phyloP scores from a whole-genome alignment of 2,888 invertebrate genomes.

The Athetis lepigone region DNA sequence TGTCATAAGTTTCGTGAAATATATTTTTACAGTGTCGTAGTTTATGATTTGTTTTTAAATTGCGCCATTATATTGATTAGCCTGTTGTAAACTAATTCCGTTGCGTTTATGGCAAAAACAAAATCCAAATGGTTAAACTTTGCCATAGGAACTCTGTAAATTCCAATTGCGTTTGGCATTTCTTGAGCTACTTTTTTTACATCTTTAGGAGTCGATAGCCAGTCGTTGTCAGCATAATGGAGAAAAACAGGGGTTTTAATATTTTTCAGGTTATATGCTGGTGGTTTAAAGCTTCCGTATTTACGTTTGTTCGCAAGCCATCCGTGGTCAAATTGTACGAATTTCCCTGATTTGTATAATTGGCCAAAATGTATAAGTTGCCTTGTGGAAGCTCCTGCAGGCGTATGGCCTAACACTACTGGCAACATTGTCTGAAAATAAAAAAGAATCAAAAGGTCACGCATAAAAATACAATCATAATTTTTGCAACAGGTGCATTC shows the following conservation, averaged over 20 bases:
- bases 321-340: conserved; percentile 88
- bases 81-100: conserved; percentile 90
- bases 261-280: conserved; percentile 85
- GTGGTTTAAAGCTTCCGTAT: conserved; percentile 88
- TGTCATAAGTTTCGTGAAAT: conserved; percentile 47
- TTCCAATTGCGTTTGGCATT: conserved; percentile 84
- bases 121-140: conserved; percentile 91
- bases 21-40: conserved; percentile 18
- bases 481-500: no score
- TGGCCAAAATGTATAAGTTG: conserved; percentile 90
- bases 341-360: conserved; percentile 83
- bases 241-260: conserved; percentile 87
- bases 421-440: conserved; percentile 86
- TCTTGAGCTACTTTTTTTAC: conserved; percentile 81
- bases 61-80: conserved; percentile 83
- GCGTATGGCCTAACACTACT: conserved; percentile 86
- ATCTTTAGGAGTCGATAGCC: conserved; percentile 85
- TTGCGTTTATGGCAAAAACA: conserved; percentile 90
- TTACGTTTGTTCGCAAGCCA: conserved; percentile 78
- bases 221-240: conserved; percentile 89
- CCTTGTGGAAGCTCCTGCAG: conserved; percentile 87
- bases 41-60: conserved; percentile 66
- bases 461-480: no score
- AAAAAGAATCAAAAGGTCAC: no score
- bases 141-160: conserved; percentile 82